Evolutionary conservation across 1,140 invertebrate species (phyloP), one percentile per base, ranked within the genome.

Genomic region (Drosophila rhopaloa): DNA sequence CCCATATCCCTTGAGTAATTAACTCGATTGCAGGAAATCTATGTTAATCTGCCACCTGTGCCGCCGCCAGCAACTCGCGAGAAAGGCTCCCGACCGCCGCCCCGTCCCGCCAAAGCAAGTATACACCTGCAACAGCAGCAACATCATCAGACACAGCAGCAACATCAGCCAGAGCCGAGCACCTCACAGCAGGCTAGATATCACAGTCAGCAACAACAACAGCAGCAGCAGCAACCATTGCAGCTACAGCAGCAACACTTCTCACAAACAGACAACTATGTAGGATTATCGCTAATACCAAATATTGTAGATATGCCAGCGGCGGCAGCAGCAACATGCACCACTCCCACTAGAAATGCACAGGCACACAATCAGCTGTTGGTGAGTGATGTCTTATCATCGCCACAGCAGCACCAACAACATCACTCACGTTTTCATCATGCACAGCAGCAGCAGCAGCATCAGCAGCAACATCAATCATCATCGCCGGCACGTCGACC

Each of bases 101-200:
- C 91, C 24, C 76, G 91, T 35, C 91, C 91, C 50, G 85, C 91
- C 72, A 92, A 92, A 92, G 90, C 89, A 89, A 89, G 82, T 81
- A 90, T 84, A 73, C 88, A 68, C 54, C 81, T 84, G 51, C 79
- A 82, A 19, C 79, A 76, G 24, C 75, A 56, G 7, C 80, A 65
- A 65, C 71, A 66, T n/a, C 62, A 38, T 10, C 44, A 47, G 44
- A 47, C 44, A 24, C 44, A 65, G 29, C 76, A 35, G 37, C 27
- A 19, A 40, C 73, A 59, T 48, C 61, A 51, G 16, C 60, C 63
- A 50, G 80, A 90, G 77, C 77, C 85, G 16, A 80, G 85, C 81
- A 90, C 81, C 37, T 89, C 85, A 63, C 76, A 90, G 40, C 84
- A 88, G 79, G 85, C 84, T 68, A 89, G 84, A 89, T 89, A 79